Percentiles rank a stretch among this genome's conserved stretches.
These are phyloP conservation scores for Galerucella calmariensis DNA, from an alignment of 2,888 invertebrate genomes.

Conservation along the genomic window DNA sequence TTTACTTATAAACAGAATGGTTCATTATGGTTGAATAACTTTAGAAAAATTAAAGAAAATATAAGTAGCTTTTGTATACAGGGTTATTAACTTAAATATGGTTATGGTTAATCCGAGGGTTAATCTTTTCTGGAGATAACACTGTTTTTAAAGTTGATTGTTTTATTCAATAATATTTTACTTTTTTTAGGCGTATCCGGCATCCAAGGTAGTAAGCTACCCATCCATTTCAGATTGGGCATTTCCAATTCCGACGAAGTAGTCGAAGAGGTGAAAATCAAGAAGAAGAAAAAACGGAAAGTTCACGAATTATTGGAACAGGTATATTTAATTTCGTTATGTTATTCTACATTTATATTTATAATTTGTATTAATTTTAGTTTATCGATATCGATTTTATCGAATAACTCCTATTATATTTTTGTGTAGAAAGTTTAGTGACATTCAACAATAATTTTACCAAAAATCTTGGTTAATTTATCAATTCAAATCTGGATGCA, in stretches of 20 bases:
- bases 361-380: constrained; percentile 29
- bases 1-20: too few species aligned
- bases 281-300: constrained; percentile 65
- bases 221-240: constrained; percentile 63
- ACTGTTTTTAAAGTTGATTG: too few species aligned
- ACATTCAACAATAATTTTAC: not conserved
- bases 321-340: constrained; percentile 59
- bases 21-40: too few species aligned
- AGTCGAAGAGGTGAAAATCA: constrained; percentile 58
- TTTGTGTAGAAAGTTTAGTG: not conserved
- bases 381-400: constrained; percentile 23
- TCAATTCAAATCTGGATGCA: not conserved
- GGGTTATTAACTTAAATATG: too few species aligned
- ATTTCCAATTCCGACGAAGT: constrained; percentile 53
- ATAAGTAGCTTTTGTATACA: too few species aligned
- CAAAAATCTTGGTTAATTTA: not conserved
- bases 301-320: constrained; percentile 62
- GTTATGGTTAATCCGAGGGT: too few species aligned
- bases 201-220: constrained; percentile 59
- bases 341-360: constrained; percentile 26
- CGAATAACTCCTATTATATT: not conserved
- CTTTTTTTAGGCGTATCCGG: not conserved
- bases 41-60: too few species aligned
- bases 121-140: too few species aligned
- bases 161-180: not conserved